Evolutionary conservation across 2,888 invertebrate genomes (phyloP).

Genomic region (Apomyelois bistriatella): DNA sequence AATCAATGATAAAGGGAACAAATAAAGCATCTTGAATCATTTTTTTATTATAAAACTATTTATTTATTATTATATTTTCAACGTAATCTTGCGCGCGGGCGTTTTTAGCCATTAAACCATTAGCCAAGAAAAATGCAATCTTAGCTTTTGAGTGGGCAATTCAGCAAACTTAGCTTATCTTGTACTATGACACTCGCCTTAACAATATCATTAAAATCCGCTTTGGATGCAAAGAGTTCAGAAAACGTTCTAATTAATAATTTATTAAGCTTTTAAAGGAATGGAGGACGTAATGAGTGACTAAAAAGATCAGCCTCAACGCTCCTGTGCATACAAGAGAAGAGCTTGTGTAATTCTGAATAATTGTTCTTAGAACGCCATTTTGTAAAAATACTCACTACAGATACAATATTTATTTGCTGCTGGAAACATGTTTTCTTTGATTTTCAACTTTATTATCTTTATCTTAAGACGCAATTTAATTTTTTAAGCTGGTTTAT

Average conservation of each 20-base stretch:
- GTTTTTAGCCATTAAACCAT: too few species aligned
- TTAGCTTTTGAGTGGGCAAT: too few species aligned
- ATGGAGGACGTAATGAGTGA: slow-evolving; percentile 45
- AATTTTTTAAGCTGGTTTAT: neutral
- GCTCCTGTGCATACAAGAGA: slow-evolving; percentile 40
- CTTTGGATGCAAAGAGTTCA: slow-evolving; percentile 40
- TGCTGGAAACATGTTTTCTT: neutral
- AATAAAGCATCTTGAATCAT: too few species aligned
- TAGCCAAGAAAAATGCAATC: too few species aligned
- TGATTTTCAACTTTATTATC: slow-evolving; percentile 20
- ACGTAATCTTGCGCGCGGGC: too few species aligned
- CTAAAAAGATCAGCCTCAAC: slow-evolving; percentile 33
- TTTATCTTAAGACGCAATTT: neutral
- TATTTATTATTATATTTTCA: too few species aligned
- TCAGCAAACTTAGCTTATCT: neutral
- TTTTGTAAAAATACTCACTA: slow-evolving; percentile 47
- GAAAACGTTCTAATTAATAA: slow-evolving; percentile 56
- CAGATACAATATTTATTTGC: slow-evolving; percentile 19
- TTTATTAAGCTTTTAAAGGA: slow-evolving; percentile 62
- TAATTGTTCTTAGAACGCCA: slow-evolving; percentile 47
- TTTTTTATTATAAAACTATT: too few species aligned
- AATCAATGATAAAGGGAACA: too few species aligned
- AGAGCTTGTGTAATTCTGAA: slow-evolving; percentile 49
- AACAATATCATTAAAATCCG: slow-evolving; percentile 40
- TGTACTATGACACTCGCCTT: neutral